phyloP scores from a whole-genome alignment of 1,140 invertebrate genomes.

The Dysdera silvatica region DNA sequence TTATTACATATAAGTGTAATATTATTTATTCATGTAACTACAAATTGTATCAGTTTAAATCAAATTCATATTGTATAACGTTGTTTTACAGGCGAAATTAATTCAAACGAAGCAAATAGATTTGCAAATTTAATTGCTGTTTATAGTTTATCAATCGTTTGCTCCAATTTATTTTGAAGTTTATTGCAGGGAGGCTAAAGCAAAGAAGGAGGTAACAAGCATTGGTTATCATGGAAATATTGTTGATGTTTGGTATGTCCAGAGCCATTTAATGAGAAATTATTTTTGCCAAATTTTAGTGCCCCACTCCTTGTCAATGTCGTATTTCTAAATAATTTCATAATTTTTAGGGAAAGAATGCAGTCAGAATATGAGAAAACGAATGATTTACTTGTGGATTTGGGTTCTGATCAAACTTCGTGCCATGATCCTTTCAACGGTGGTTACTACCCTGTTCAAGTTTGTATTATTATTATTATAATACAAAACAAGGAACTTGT shows the following conservation, averaged over 20 bases:
- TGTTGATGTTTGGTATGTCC: conserved; percentile 53
- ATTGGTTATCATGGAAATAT: conserved; percentile 59
- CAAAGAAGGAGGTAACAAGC: conserved; percentile 45
- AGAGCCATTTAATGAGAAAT: not conserved
- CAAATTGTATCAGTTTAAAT: too few species aligned
- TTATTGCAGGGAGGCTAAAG: conserved; percentile 36
- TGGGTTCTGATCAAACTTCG: conserved; percentile 63
- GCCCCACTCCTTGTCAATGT: not conserved
- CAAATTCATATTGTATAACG: too few species aligned
- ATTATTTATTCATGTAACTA: too few species aligned
- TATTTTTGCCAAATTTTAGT: too few species aligned
- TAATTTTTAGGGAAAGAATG: conserved; percentile 50
- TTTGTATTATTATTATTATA: conserved; percentile 36
- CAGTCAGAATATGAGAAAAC: conserved; percentile 50
- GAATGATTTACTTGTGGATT: conserved; percentile 54
- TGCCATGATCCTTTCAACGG: conserved; percentile 59
- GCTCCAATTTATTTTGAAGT: not conserved
- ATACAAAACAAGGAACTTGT: too few species aligned
- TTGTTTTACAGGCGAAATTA: too few species aligned
- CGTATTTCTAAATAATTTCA: not conserved
- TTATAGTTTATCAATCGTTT: too few species aligned
- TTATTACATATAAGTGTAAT: too few species aligned
- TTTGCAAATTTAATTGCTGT: too few species aligned
- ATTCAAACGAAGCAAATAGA: too few species aligned
- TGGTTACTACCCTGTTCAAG: conserved; percentile 58